These are phyloP conservation scores for Prionace glauca DNA, from an alignment of 2,797 vertebrate genomes.

Conservation along the genomic window DNA sequence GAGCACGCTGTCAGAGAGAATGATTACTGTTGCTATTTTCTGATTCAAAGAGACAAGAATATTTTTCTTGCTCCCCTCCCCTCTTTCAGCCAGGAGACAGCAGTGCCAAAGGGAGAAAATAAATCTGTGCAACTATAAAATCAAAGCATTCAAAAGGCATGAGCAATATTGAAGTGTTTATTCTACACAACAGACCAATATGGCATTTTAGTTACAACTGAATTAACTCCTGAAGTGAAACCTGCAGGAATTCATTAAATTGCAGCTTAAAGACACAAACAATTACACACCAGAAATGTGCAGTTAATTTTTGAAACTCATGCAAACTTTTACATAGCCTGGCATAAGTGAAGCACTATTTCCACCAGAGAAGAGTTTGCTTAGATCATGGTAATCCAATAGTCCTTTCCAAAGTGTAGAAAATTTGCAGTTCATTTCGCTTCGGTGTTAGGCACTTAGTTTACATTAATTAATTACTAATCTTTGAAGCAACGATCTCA, in stretches of 20 bases:
- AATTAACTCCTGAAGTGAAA: constrained; percentile 16
- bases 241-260: background rate
- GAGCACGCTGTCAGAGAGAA: constrained; percentile 17
- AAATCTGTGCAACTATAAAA: background rate
- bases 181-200: background rate
- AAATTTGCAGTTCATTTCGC: background rate
- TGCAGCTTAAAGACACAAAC: background rate
- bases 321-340: background rate
- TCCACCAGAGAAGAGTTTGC: background rate
- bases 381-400: background rate
- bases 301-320: background rate
- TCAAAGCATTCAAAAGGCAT: constrained; percentile 16
- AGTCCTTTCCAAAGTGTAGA: background rate
- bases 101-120: constrained; percentile 24
- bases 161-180: background rate
- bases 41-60: background rate
- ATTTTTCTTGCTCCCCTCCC: background rate
- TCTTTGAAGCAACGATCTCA: background rate
- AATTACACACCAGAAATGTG: constrained; percentile 13
- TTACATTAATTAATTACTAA: background rate
- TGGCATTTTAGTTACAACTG: background rate
- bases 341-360: background rate
- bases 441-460: background rate
- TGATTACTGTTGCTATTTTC: constrained; percentile 23
- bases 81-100: background rate